These are phyloP conservation scores for Platygyra sinensis DNA, from an alignment of 64 coral and sea anemone genomes.

Conservation along the genomic window DNA sequence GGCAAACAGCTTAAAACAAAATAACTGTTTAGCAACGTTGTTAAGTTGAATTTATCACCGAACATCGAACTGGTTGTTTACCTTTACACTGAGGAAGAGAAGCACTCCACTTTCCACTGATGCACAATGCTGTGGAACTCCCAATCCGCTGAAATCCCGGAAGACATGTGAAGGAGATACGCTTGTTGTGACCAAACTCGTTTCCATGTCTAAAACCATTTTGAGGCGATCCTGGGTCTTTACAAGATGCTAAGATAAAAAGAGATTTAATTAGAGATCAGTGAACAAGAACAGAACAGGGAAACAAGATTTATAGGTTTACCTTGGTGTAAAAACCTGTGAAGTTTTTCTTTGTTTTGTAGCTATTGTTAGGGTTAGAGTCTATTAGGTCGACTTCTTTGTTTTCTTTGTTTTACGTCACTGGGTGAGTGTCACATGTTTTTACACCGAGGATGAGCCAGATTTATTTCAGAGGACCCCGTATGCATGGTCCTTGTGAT, in stretches of 20 bases:
- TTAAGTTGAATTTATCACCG: too few relatives aligned
- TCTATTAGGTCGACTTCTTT: too few relatives aligned
- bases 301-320: too few relatives aligned
- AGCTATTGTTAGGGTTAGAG: too few relatives aligned
- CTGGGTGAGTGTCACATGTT: too few relatives aligned
- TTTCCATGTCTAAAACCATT: conserved; percentile 32
- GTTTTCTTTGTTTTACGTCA: too few relatives aligned
- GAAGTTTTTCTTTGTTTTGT: too few relatives aligned
- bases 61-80: not conserved
- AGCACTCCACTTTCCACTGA: conserved; percentile 53
- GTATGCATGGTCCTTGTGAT: too few relatives aligned
- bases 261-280: not conserved
- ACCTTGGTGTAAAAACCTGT: too few relatives aligned
- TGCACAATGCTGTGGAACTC: conserved; percentile 13
- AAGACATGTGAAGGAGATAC: conserved; percentile 21
- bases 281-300: not conserved
- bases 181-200: conserved; percentile 24
- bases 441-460: too few relatives aligned
- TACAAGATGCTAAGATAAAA: conserved; percentile 22
- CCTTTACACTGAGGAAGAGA: conserved; percentile 37
- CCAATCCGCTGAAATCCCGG: not conserved
- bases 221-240: conserved; percentile 33
- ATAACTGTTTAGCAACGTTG: too few relatives aligned
- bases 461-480: not conserved
- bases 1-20: conserved; percentile 32